phyloP scores from a whole-genome alignment of 2,888 invertebrate genomes.

The Melanargia galathea region DNA sequence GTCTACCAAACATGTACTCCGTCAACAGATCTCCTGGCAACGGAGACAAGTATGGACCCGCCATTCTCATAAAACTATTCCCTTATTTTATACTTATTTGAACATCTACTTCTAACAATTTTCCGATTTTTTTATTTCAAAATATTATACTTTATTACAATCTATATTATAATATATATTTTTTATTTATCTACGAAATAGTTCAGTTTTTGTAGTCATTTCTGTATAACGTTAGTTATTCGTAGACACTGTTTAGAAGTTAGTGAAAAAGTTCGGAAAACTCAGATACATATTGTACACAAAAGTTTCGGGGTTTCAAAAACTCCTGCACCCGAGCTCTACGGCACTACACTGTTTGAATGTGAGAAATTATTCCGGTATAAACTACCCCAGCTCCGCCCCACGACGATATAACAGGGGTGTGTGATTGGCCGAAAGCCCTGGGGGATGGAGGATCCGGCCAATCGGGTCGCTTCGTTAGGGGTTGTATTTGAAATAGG shows the following conservation, averaged over 20 bases:
- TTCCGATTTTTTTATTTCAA: too few species aligned
- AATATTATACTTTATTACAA: neutral
- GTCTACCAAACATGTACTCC: slow-evolving; percentile 95
- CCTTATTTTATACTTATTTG: too few species aligned
- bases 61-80: slow-evolving; percentile 80
- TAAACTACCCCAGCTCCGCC: slow-evolving; percentile 77
- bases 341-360: slow-evolving; percentile 65
- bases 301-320: slow-evolving; percentile 32
- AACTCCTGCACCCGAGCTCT: slow-evolving; percentile 52
- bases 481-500: slow-evolving; percentile 71
- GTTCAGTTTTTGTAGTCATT: neutral
- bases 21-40: slow-evolving; percentile 93
- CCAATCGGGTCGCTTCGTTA: slow-evolving; percentile 60
- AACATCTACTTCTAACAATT: neutral
- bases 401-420: slow-evolving; percentile 54
- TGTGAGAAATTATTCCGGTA: slow-evolving; percentile 63
- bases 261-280: slow-evolving; percentile 32
- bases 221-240: neutral
- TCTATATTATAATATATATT: neutral
- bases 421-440: slow-evolving; percentile 61
- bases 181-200: neutral
- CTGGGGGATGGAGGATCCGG: slow-evolving; percentile 68
- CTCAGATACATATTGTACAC: slow-evolving; percentile 36
- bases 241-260: slow-evolving; percentile 17
- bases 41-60: slow-evolving; percentile 93